Conservation (phyloP, 2,888 invertebrate genomes). For the Nemotelus nigrinus region DNA sequence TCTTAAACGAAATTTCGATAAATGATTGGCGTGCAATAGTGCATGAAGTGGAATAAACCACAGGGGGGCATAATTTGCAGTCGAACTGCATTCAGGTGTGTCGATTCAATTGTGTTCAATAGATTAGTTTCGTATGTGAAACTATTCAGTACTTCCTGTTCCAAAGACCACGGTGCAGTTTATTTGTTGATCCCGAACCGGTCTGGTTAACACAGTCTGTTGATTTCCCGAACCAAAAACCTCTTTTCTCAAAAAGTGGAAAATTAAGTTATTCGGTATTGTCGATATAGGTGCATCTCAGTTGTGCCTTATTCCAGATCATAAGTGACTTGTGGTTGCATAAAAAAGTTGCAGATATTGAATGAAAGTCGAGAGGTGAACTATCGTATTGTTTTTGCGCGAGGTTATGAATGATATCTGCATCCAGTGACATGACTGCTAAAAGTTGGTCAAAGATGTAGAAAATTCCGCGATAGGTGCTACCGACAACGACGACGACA, state of each 20-base stretch:
- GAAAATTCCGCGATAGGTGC: not conserved
- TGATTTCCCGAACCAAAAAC: not conserved
- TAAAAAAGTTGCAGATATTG: not conserved
- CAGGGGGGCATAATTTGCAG: not conserved
- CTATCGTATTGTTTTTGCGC: not conserved
- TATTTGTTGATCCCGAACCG: not conserved
- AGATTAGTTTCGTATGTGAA: not conserved
- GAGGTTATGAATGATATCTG: too few relatives aligned
- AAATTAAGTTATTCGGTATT: not conserved
- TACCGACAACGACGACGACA: not conserved
- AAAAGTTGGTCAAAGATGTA: constrained; percentile 7
- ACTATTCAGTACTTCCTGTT: constrained; percentile 2
- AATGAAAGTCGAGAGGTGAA: constrained; percentile 22
- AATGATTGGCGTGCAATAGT: constrained; percentile 43
- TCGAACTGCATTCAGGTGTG: constrained; percentile 20
- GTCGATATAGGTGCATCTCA: too few relatives aligned
- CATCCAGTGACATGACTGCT: not conserved
- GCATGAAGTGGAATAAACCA: constrained; percentile 43
- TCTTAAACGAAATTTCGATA: constrained; percentile 7
- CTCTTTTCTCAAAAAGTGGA: not conserved
- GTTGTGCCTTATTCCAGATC: too few relatives aligned
- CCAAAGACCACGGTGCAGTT: not conserved
- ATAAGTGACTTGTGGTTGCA: not conserved
- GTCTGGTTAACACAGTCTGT: not conserved
- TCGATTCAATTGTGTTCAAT: constrained; percentile 15